Conservation (phyloP, 2,888 invertebrate genomes). For the Trypoxylon attenuatum region DNA sequence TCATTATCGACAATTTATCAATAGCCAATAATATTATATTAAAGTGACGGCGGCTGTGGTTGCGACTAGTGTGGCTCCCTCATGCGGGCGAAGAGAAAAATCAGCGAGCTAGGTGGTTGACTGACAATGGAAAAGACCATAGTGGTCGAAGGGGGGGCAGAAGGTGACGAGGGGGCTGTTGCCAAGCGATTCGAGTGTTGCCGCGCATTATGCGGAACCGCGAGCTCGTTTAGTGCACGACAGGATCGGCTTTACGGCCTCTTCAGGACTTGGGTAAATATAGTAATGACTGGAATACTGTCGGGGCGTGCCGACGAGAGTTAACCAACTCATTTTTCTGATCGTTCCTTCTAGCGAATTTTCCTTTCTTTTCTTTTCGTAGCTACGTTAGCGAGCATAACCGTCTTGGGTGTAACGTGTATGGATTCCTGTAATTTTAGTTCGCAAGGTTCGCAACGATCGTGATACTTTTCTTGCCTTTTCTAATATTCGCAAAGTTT, state of each 20-base stretch:
- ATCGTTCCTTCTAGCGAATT: too few species aligned
- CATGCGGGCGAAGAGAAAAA: too few species aligned
- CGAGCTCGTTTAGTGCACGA: constrained; percentile 20
- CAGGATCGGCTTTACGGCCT: constrained; percentile 34
- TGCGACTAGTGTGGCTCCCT: too few species aligned
- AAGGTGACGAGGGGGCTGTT: background rate
- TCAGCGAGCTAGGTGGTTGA: background rate
- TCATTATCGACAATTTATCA: constrained; percentile 75
- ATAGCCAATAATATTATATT: constrained; percentile 75
- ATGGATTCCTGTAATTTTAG: too few species aligned
- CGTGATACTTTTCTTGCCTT: too few species aligned
- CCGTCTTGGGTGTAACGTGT: too few species aligned
- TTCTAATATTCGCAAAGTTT: too few species aligned
- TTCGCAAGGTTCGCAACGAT: too few species aligned
- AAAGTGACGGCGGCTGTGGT: constrained; percentile 63
- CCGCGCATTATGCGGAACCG: constrained; percentile 21
- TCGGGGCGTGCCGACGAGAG: constrained; percentile 70
- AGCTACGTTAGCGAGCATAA: too few species aligned
- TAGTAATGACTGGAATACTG: constrained; percentile 68
- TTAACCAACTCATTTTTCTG: constrained; percentile 73
- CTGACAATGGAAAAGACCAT: background rate
- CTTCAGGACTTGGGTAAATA: constrained; percentile 64
- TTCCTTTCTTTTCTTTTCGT: too few species aligned
- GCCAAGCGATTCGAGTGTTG: background rate
- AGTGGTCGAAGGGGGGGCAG: background rate